Evolutionary conservation across 2,113 vertebrate species (phyloP), one percentile per base, ranked within the genome.

Genomic region (Mustela lutreola): DNA sequence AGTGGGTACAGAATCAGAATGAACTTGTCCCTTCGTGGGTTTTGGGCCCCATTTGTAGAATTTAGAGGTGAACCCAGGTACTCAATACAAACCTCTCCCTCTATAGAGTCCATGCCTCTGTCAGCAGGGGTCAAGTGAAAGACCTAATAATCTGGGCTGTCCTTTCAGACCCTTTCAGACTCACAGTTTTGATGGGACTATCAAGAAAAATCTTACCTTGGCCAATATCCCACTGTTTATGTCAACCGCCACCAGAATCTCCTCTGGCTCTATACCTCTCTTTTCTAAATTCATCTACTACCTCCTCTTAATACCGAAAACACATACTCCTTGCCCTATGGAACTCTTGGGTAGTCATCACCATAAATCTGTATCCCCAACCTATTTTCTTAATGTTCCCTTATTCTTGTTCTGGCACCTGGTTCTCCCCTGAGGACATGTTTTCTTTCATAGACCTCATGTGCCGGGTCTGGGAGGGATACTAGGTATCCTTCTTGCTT

Each of bases 131-230:
- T 60, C 45, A 81, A 31, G 22, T 7, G 11, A 39, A 75, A 81
- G 56, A 10, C 5, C 22, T 48, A 28, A 76, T 71, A 42, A 39
- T 42, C 50, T 91, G 80, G 16, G 1, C 9, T 82, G 9, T 58
- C 63, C 28, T 53, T 83, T 22, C 42, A 88, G 18, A 50, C 7
- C 1, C 8, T 9, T 42, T 42, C 42, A 50, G 42, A 53, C 28
- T 80, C 24, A 31, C 2, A 87, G 10, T 42, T 80, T 89, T 42
- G 2, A 36, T 33, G 45, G 15, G 33, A 5, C 4, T 45, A 45
- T 70, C n/a, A 91, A 50, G n/a, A 56, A 28, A 83, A 90, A 71
- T 94, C 75, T 96, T 67, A 50, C n/a, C 33, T 18, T 70, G 39
- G 1, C 21, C 15, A 12, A 28, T 42, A 45, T 78, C 89, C 62